Evolutionary conservation across 2,113 vertebrate genomes (phyloP), one percentile per base, ranked within the genome.

Genomic region (Puma concolor): DNA sequence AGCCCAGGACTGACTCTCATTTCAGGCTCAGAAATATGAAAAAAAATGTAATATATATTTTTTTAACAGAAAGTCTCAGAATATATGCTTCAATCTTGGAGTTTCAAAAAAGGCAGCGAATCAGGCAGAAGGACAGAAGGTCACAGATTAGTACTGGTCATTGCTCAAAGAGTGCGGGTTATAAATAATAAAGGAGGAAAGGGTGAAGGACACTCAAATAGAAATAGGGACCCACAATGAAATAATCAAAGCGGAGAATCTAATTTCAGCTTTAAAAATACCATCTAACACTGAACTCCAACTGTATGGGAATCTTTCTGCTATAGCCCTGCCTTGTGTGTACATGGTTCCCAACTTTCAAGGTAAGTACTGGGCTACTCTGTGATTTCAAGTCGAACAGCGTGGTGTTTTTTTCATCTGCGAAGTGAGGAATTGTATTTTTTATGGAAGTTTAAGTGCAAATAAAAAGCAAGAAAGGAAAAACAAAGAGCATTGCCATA

Each of bases 121-220:
- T 99, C 99, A 99, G 99, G 99, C 99, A 99, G 99, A 99, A 99
- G 99, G 99, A 99, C 99, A 99, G 99, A 99, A 99, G 99, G 99
- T 99, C 99, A 99, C 99, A 99, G 99, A 99, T 99, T 99, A 99
- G 99, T 99, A 99, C 99, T 99, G 99, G 99, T 99, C 99, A 99
- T 99, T 99, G 99, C 99, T 99, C 99, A 99, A 99, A 99, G 99
- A 99, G 99, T 99, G 97, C 88, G 94, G 98, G 99, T 99, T 99
- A 99, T 99, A 99, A 99, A 99, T 99, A 99, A 99, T 99, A 99
- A 99, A 99, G 98, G 99, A 99, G 99, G 99, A 99, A 99, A 99
- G 99, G 99, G 99, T 99, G 99, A 99, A 99, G 98, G 99, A 99
- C 99, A 99, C 99, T 99, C 99, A 99, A 99, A 99, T 99, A 99